Base-by-base conservation (phyloP, 1,140 invertebrate species). In the Pseudobourletiella spinata region DNA sequence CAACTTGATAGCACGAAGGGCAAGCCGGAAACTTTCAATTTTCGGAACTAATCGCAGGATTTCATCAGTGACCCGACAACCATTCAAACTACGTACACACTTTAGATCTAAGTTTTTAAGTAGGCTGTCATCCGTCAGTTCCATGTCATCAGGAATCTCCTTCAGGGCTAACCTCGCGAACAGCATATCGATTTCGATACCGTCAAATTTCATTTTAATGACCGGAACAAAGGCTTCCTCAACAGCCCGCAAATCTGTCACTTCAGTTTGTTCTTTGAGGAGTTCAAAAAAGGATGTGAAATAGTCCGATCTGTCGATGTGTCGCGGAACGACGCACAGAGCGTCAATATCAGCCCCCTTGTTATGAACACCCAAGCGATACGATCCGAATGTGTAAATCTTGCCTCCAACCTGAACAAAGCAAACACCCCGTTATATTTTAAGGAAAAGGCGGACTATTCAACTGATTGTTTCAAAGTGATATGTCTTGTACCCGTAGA, bases 191-290 rank as follows among this genome's bases (percentile, higher is more conserved):
- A 97, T 92, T 80, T 98, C 96, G 70, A 99, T 98, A 24, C 91
- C 92, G 80, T 96, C 91, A 78, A 98, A 98, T 73, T 91, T 92
- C 89, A 99, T 95, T 80, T 99, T 99, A 55, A 99, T 98, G 2
- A 99, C 93, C 20, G 97, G 97, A 57, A 99, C 97, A 80, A 92
- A 99, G 0, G 97, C 97, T 76, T 99, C 95, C 77, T 98, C 94
- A 11, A 99, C 94, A 1, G 91, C 85, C 73, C 87, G 76, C 52
- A 91, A 76, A 70, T 91, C 86, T 59, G 85, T 85, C 43, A 95
- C 91, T 82, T 95, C 90, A 8, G 83, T 78, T 72, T 95, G 89
- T 70, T 85, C 78, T 74, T 89, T 92, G 2, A 99, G 77, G 50
- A 95, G 77, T 52, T 98, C 90, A 75, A 88, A 90, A 77, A 99